Percentiles rank a stretch among this genome's conserved stretches.
Evolutionary conservation across 2,113 vertebrate genomes (phyloP).

Genomic region (Actenoides hombroni): DNA sequence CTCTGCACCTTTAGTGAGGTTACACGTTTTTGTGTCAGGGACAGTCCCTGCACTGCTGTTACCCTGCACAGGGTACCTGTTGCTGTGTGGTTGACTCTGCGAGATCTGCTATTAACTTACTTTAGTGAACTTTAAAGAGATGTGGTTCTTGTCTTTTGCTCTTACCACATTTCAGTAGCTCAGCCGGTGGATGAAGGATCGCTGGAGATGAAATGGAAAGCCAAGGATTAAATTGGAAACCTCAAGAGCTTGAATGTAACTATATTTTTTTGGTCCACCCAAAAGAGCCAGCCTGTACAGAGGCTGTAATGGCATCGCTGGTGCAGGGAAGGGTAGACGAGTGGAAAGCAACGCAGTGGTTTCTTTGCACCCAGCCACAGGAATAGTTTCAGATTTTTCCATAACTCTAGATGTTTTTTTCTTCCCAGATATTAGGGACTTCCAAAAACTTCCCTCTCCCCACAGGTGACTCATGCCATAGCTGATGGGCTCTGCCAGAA

Average conservation of each 20-base stretch:
- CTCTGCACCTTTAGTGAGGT: neutral
- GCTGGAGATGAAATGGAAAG: neutral
- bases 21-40: neutral
- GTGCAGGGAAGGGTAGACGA: rapidly evolving
- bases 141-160: neutral
- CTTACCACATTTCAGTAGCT: neutral
- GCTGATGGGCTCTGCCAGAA: rapidly evolving
- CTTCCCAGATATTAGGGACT: neutral
- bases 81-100: too few species aligned
- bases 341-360: neutral
- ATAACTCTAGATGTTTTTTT: neutral
- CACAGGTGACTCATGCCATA: rapidly evolving
- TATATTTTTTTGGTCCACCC: neutral
- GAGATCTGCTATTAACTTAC: neutral
- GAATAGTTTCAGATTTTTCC: neutral
- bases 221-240: neutral
- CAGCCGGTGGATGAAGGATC: neutral
- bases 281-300: neutral
- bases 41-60: rapidly evolving
- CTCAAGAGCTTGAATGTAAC: neutral
- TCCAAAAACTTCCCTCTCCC: neutral
- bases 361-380: rapidly evolving
- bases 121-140: neutral
- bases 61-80: neutral
- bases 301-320: rapidly evolving